phyloP scores from a whole-genome alignment of 2,888 invertebrate species.

The Candidula unifasciata region DNA sequence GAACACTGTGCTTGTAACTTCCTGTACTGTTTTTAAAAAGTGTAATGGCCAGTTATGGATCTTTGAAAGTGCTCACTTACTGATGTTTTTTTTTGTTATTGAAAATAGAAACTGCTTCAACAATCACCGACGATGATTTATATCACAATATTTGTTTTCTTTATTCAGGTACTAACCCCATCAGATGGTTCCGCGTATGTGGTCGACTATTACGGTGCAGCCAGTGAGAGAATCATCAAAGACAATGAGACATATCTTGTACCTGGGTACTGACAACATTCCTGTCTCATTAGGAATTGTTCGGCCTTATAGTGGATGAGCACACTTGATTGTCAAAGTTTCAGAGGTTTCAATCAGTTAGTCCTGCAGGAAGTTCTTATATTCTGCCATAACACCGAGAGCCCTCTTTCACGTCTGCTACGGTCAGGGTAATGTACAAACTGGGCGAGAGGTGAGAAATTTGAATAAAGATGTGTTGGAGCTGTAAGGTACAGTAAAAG shows the following conservation, averaged over 20 bases:
- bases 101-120: not conserved
- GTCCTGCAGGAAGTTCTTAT: too few relatives aligned
- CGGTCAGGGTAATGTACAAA: too few relatives aligned
- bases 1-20: too few relatives aligned
- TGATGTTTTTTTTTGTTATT: not conserved
- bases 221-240: constrained; percentile 87
- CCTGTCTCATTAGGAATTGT: not conserved
- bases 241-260: constrained; percentile 83
- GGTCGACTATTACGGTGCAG: constrained; percentile 94
- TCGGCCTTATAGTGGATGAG: too few relatives aligned
- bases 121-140: not conserved
- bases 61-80: not conserved
- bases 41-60: not conserved
- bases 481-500: too few relatives aligned
- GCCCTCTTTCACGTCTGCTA: too few relatives aligned
- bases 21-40: too few relatives aligned
- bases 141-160: not conserved
- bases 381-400: too few relatives aligned
- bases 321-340: too few relatives aligned
- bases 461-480: too few relatives aligned
- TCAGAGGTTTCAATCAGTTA: too few relatives aligned
- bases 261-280: constrained; percentile 51
- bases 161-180: constrained; percentile 85
- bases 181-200: constrained; percentile 96
- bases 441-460: too few relatives aligned